These are phyloP conservation scores for Anguilla pacifica DNA, from an alignment of 2,797 vertebrate species.

Conservation along the genomic window DNA sequence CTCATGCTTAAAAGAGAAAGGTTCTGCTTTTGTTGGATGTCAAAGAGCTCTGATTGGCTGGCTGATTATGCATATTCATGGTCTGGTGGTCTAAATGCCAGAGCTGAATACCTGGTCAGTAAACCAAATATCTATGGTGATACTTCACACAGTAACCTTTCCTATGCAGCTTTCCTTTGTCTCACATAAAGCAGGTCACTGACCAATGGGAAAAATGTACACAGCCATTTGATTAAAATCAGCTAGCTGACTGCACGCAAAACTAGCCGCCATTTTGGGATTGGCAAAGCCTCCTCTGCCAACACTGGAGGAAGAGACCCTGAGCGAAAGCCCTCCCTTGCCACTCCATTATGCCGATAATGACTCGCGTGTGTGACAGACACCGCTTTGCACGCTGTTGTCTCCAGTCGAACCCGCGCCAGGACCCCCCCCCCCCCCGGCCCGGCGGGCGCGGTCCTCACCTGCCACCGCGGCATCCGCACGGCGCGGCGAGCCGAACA, in stretches of 20 bases:
- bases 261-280: background rate
- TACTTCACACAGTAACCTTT: background rate
- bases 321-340: background rate
- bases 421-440: background rate
- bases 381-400: background rate
- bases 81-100: background rate
- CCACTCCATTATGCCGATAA: background rate
- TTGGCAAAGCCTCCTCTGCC: background rate
- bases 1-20: background rate
- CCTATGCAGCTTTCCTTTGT: background rate
- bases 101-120: background rate
- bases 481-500: background rate
- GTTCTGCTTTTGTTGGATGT: background rate
- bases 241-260: background rate
- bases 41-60: background rate
- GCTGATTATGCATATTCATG: background rate
- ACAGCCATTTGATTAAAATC: background rate
- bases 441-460: background rate
- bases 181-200: background rate
- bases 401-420: background rate
- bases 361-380: conserved; percentile 14
- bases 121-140: background rate
- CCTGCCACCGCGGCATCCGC: background rate
- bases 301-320: background rate
- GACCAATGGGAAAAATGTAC: background rate